Evolutionary conservation across 2,113 vertebrate genomes (phyloP).

Genomic region (Stercorarius parasiticus): DNA sequence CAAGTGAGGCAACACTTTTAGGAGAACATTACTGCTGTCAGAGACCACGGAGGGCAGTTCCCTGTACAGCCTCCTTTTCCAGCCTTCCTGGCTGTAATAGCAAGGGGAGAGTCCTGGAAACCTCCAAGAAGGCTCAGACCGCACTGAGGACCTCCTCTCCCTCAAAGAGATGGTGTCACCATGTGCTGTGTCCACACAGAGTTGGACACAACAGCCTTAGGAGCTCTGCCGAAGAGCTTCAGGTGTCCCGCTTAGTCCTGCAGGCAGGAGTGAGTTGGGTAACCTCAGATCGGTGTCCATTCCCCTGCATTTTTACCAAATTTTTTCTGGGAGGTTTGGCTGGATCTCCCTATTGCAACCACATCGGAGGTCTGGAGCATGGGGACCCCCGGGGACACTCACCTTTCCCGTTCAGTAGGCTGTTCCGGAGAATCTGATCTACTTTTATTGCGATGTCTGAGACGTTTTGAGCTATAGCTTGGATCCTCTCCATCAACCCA

Average conservation of each 20-base stretch:
- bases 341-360: background rate
- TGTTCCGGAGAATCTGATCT: slow-evolving; percentile 93
- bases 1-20: background rate
- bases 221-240: background rate
- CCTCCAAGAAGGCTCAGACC: background rate
- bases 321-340: background rate
- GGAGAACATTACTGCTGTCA: background rate
- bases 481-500: slow-evolving; percentile 91
- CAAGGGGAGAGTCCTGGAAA: background rate
- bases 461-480: slow-evolving; percentile 96
- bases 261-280: background rate
- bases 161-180: background rate
- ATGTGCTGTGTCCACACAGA: background rate
- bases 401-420: slow-evolving; percentile 84
- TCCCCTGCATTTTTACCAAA: background rate
- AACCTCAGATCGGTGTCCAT: background rate
- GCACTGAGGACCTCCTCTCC: background rate
- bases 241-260: background rate
- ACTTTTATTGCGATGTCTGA: slow-evolving; percentile 91
- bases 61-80: background rate
- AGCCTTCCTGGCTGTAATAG: background rate
- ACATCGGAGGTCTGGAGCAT: fast-evolving
- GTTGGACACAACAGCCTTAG: background rate
- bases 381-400: background rate
- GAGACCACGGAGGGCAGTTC: background rate